Evolutionary conservation across 2,113 vertebrate species (phyloP), one percentile per base, ranked within the genome.

Genomic region (Sterrhoptilus dennistouni): DNA sequence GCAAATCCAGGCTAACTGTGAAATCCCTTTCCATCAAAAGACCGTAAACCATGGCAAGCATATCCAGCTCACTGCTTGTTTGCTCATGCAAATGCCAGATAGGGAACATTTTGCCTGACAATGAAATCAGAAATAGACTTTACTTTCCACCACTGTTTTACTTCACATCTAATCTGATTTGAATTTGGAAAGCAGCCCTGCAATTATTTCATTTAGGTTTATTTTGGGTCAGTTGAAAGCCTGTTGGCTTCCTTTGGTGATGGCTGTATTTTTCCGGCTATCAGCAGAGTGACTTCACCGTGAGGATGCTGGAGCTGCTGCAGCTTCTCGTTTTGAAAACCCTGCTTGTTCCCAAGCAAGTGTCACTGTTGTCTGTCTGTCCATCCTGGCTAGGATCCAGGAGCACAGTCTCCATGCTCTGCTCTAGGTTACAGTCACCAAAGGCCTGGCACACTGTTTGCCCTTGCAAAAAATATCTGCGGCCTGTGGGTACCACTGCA

Each of bases 81-180:
- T 91, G 90, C 36, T 93, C n/a, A 19, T 60, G 59, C 29, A 1
- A 53, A 35, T 64, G 38, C 97, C 97, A 91, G 65, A 53, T 82
- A 59, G 87, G 81, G 74, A 92, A 47, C 79, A 64, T 96, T 90
- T 79, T 84, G 93, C 93, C 82, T 96, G 83, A 60, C 90, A 95
- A 11, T 91, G 91, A 91, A 94, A 96, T 96, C 91, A 96, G 93
- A 97, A 97, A 94, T 84, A 96, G 93, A 70, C 95, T 85, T 95
- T 93, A 95, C 91, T 98, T 97, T 97, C 95, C 96, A 95, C 88
- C 83, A 20, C 94, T 97, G 96, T 76, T 97, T 96, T 85, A 64
- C 92, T 97, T 97, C 95, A 94, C 44, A 90, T 91, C 89, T 98
- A 97, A 98, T 98, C 97, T 94, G 95, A 98, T 98, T 97, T 98